Conservation (phyloP, 2,797 vertebrate species). For the Sebastes matsubarae region DNA sequence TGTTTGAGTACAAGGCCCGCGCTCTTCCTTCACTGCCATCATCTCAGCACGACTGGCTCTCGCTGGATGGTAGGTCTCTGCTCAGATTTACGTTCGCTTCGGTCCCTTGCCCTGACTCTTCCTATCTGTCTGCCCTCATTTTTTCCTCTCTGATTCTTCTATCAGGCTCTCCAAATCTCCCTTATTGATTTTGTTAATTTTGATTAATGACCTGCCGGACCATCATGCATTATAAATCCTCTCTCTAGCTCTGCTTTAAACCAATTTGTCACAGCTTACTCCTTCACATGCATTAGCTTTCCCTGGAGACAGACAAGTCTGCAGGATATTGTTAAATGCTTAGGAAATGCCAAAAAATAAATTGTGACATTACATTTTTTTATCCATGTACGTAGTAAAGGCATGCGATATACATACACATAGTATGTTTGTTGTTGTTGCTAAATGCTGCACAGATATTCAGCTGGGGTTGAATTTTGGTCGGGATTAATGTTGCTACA, state of each 20-base stretch:
- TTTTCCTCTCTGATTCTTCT: neutral
- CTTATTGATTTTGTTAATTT: constrained; percentile 1
- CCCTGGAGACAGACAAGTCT: neutral
- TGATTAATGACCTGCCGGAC: constrained; percentile 21
- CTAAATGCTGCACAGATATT: neutral
- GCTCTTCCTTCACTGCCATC: constrained; percentile 96
- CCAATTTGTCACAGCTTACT: neutral
- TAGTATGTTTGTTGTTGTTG: neutral
- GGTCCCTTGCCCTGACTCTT: neutral
- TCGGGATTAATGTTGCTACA: neutral
- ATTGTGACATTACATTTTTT: neutral
- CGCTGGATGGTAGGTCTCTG: constrained; percentile 90
- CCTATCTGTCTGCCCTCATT: neutral
- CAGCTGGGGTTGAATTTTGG: neutral
- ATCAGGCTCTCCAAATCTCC: neutral
- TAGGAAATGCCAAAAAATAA: neutral
- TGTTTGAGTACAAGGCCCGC: constrained; percentile 98
- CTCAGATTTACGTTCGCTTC: neutral
- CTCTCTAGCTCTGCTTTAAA: constrained; percentile 1
- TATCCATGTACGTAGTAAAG: neutral
- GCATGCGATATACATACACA: neutral
- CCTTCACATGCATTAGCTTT: neutral
- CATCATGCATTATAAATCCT: constrained; percentile 1
- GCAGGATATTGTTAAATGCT: neutral
- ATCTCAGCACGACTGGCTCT: constrained; percentile 99